Conservation (phyloP, 2,888 invertebrate species). For the Theodoxus fluviatilis region DNA sequence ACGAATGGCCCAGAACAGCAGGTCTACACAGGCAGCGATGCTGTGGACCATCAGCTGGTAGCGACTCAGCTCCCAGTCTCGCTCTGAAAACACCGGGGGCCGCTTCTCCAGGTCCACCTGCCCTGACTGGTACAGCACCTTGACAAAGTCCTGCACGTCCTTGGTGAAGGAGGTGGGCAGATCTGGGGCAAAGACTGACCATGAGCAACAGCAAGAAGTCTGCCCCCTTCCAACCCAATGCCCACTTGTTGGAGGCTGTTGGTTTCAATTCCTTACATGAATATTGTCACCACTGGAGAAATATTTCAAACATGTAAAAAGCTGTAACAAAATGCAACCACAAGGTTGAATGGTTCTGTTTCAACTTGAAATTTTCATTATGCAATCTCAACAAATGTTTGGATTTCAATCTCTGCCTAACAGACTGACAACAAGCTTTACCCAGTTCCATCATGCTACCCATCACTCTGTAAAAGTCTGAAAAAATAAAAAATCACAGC, state of each 20-base stretch:
- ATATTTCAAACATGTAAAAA: neutral
- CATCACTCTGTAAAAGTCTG: too few species aligned
- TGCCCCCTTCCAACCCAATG: too few species aligned
- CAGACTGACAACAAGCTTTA: too few species aligned
- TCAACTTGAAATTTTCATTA: neutral
- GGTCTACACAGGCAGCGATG: constrained; percentile 95
- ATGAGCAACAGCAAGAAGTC: too few species aligned
- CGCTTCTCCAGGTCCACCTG: constrained; percentile 84
- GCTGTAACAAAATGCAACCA: neutral
- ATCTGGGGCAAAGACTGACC: too few species aligned
- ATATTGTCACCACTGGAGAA: neutral
- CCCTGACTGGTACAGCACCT: constrained; percentile 86
- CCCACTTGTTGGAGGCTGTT: too few species aligned
- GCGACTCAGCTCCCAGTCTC: constrained; percentile 48
- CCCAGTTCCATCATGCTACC: too few species aligned
- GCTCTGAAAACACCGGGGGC: constrained; percentile 31
- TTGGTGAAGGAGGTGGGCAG: constrained; percentile 88
- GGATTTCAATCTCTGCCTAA: too few species aligned
- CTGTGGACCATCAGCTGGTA: constrained; percentile 86
- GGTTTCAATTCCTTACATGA: too few species aligned
- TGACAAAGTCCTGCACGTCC: constrained; percentile 90
- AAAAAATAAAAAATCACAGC: too few species aligned
- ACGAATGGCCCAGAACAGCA: constrained; percentile 96
- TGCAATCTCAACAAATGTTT: too few species aligned
- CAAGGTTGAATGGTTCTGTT: neutral